Percentiles rank a stretch among this genome's conserved stretches.
These are phyloP conservation scores for Eulithis testata DNA, from an alignment of 2,888 invertebrate genomes.

Conservation along the genomic window DNA sequence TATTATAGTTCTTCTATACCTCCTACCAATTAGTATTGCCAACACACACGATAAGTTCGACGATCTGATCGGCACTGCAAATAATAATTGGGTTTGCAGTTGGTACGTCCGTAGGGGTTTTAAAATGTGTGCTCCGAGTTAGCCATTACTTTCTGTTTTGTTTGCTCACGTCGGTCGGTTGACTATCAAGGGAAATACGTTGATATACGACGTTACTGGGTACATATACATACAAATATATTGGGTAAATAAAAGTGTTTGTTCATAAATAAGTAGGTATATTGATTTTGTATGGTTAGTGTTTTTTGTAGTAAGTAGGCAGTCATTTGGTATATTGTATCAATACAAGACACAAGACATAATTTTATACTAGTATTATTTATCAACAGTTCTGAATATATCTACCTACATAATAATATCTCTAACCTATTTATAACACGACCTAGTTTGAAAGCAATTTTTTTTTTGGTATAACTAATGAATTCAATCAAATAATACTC, in stretches of 20 bases:
- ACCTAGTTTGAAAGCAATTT: too few species aligned
- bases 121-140: conserved; percentile 47
- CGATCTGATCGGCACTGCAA: conserved; percentile 18
- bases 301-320: background rate
- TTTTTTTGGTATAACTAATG: too few species aligned
- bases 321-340: too few species aligned
- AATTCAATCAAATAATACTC: too few species aligned
- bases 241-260: conserved; percentile 34
- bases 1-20: background rate
- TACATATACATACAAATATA: conserved; percentile 33
- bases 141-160: conserved; percentile 50
- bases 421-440: too few species aligned
- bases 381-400: too few species aligned
- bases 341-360: too few species aligned
- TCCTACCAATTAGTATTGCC: background rate
- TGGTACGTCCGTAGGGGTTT: conserved; percentile 21
- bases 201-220: conserved; percentile 39
- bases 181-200: conserved; percentile 45
- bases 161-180: conserved; percentile 45
- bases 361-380: too few species aligned
- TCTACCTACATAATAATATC: too few species aligned
- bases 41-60: background rate
- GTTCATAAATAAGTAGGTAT: conserved; percentile 21
- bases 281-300: conserved; percentile 31
- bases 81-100: conserved; percentile 21